A percentile compares a stretch with the other conserved stretches of the same genome.
Evolutionary conservation across 2,888 invertebrate species (phyloP).

Genomic region (Gortyna flavago): DNA sequence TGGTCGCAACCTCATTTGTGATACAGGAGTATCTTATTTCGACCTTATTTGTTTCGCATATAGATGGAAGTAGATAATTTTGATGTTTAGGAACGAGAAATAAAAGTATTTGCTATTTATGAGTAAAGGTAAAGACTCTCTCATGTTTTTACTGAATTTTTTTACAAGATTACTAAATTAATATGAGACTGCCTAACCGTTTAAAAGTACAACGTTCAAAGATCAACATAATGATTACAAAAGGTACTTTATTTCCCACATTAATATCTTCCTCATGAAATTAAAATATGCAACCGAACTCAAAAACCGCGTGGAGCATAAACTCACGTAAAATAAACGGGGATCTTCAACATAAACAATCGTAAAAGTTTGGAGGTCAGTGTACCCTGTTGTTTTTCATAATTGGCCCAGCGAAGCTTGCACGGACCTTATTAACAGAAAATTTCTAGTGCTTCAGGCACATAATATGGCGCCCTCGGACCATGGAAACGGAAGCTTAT

Average conservation of each 20-base stretch:
- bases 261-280: neutral
- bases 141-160: slow-evolving; percentile 9
- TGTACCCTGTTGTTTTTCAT: slow-evolving; percentile 75
- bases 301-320: slow-evolving; percentile 16
- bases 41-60: slow-evolving; percentile 52
- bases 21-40: slow-evolving; percentile 53
- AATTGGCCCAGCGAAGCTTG: slow-evolving; percentile 75
- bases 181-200: no score
- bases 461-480: slow-evolving; percentile 56
- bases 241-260: neutral
- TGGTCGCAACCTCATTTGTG: slow-evolving; percentile 56
- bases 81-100: slow-evolving; percentile 21
- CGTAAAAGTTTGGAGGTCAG: slow-evolving; percentile 46
- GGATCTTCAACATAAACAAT: slow-evolving; percentile 53
- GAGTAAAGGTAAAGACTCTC: neutral
- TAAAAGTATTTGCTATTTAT: slow-evolving; percentile 32
- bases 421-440: slow-evolving; percentile 76
- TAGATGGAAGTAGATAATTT: slow-evolving; percentile 49
- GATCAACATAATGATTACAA: neutral
- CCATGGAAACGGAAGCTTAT: slow-evolving; percentile 52
- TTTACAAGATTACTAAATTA: neutral
- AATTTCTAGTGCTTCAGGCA: slow-evolving; percentile 74
- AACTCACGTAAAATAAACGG: slow-evolving; percentile 36
- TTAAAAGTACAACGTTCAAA: neutral
- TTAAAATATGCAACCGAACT: slow-evolving; percentile 21